phyloP scores from a whole-genome alignment of 1,140 invertebrate genomes.

The Zaprionus nigranus region DNA sequence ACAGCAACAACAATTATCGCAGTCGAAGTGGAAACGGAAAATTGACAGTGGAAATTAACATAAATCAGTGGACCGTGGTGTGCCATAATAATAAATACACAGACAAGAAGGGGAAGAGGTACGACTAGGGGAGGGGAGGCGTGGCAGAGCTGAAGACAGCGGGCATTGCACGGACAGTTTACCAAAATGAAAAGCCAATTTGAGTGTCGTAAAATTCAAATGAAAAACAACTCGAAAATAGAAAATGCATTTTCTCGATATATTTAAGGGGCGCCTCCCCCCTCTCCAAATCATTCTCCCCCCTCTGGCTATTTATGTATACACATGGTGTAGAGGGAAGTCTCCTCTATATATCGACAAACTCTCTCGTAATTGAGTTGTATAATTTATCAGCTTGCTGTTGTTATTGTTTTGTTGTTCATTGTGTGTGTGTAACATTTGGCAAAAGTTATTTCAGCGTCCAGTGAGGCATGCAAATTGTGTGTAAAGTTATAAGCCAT shows the following conservation, averaged over 20 bases:
- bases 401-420: slow-evolving; percentile 1
- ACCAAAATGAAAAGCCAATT: slow-evolving; percentile 45
- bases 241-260: slow-evolving; percentile 65
- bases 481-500: slow-evolving; percentile 36
- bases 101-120: slow-evolving; percentile 4
- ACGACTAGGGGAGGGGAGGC: background rate
- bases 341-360: slow-evolving; percentile 19
- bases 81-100: slow-evolving; percentile 67
- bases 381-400: slow-evolving; percentile 45
- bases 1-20: slow-evolving; percentile 6
- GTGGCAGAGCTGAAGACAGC: slow-evolving; percentile 7
- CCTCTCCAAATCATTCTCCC: background rate
- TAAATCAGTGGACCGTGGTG: slow-evolving; percentile 79
- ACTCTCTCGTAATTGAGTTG: slow-evolving; percentile 61
- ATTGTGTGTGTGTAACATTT: slow-evolving; percentile 63
- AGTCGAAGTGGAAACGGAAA: slow-evolving; percentile 42
- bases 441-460: slow-evolving; percentile 58
- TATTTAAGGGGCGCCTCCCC: slow-evolving; percentile 20
- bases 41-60: slow-evolving; percentile 74
- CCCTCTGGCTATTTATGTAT: slow-evolving; percentile 11
- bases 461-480: slow-evolving; percentile 74
- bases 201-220: slow-evolving; percentile 41
- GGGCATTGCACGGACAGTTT: slow-evolving; percentile 29
- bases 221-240: slow-evolving; percentile 51
- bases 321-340: background rate